These are phyloP conservation scores for Coreoperca whiteheadi DNA, from an alignment of 2,113 vertebrate genomes.

Conservation along the genomic window DNA sequence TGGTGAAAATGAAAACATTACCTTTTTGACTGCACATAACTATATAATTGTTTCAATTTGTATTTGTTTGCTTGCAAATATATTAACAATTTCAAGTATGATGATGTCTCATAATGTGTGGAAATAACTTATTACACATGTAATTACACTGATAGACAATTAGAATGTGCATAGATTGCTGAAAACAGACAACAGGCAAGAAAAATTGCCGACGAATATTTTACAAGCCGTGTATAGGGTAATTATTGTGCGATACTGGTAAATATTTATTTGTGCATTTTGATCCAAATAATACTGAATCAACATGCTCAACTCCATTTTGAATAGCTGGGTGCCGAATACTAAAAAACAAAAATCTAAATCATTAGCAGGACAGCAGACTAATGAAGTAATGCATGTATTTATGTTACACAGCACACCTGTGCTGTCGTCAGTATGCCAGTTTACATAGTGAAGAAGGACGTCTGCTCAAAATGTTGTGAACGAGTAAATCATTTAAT, in stretches of 20 bases:
- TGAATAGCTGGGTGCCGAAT: no score
- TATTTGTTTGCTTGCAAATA: background rate
- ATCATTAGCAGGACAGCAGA: no score
- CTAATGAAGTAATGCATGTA: background rate
- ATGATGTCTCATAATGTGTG: background rate
- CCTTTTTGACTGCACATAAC: no score
- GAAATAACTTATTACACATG: background rate
- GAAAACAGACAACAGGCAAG: background rate
- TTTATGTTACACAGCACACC: background rate
- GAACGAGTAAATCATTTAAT: background rate
- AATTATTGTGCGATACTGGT: background rate
- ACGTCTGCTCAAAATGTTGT: background rate
- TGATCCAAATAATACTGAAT: no score
- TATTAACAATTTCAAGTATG: background rate
- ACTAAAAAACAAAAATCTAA: no score
- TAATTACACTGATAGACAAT: background rate
- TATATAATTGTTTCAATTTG: background rate
- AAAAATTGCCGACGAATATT: background rate
- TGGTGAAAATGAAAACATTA: no score
- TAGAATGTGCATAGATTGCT: background rate
- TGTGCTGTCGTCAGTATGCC: background rate
- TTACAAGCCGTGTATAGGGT: background rate
- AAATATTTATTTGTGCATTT: background rate
- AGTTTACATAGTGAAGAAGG: background rate
- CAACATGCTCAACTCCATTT: no score